Conservation (phyloP, 2,888 invertebrate species). For the Leptopilina myrica region DNA sequence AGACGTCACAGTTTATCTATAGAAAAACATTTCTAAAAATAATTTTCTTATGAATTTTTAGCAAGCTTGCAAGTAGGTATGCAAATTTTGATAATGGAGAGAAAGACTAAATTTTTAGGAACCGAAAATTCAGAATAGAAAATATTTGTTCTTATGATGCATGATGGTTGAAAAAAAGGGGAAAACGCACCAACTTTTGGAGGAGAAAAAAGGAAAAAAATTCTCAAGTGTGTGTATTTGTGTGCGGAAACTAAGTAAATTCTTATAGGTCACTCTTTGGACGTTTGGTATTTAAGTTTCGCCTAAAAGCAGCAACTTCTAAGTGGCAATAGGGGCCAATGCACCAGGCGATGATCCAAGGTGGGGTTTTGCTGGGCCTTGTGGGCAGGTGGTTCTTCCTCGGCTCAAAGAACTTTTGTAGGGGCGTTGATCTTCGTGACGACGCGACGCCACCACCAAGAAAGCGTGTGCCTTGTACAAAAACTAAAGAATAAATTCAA, state of each 20-base stretch:
- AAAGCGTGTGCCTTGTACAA: conserved; percentile 42
- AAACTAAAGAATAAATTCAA: conserved; percentile 52
- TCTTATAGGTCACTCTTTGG: conserved; percentile 16
- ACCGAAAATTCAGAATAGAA: too few species aligned
- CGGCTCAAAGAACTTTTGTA: conserved; percentile 57
- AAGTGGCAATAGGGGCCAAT: conserved; percentile 63
- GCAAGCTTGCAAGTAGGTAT: too few species aligned
- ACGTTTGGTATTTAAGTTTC: conserved; percentile 33
- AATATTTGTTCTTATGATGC: too few species aligned
- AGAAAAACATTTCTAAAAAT: too few species aligned
- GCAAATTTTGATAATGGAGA: too few species aligned
- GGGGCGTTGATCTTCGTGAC: conserved; percentile 63
- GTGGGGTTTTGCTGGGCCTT: conserved; percentile 62
- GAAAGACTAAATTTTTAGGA: too few species aligned
- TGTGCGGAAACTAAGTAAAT: conserved; percentile 7
- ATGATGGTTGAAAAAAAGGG: too few species aligned
- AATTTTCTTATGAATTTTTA: too few species aligned
- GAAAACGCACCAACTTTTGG: too few species aligned
- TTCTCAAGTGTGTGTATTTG: background rate
- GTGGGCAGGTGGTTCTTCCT: conserved; percentile 73
- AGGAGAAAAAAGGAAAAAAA: too few species aligned
- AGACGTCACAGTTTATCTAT: too few species aligned
- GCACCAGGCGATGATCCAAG: conserved; percentile 61
- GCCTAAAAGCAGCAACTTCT: conserved; percentile 60
- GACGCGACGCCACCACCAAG: conserved; percentile 45